Evolutionary conservation across 35 echinoderm and acorn worm species (phyloP), one percentile per base, ranked within the genome.

Genomic region (Acanthaster planci): DNA sequence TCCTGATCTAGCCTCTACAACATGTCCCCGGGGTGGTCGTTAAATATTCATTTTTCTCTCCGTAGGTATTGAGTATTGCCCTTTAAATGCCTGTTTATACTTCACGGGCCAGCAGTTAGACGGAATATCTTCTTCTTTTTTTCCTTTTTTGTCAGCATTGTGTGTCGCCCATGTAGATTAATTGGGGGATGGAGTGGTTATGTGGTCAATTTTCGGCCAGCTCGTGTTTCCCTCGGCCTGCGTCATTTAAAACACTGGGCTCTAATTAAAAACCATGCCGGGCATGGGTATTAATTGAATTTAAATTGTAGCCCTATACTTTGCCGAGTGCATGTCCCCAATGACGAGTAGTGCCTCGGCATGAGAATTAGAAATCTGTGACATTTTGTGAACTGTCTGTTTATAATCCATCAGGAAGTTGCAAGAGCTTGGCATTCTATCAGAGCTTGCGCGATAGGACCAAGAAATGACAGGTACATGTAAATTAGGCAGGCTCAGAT

Each of bases 21-120:
- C 64, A 72, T 72, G 64, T 72, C 64, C 64, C 64, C 26, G 15
- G 64, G 64, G 64, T 26, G 2, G 64, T 26, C 34, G 64, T 72
- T 72, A 72, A 72, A 72, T 72, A 72, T 72, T 72, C 64, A 72
- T 72, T 14, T 72, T 72, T 72, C 34, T 72, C 64, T 72, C 64
- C 64, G 64, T 72, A 72, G 64, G 64, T 72, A 72, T 72, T 72
- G 64, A 72, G 64, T 72, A 72, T 21, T 72, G 64, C 26, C 64
- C 64, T 31, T 72, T 72, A 72, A 72, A 72, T 72, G 34, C 64
- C 64, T 72, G 64, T 72, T 72, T 72, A 72, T 72, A 72, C 34
- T 72, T 72, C 64, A 72, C 34, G 23, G 42, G 64, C 19, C 22
- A 34, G 34, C 64, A 35, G 64, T 72, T 72, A 72, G 26, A 29